phyloP scores from a whole-genome alignment of 2,797 vertebrate species.

The Sitta carolinensis region DNA sequence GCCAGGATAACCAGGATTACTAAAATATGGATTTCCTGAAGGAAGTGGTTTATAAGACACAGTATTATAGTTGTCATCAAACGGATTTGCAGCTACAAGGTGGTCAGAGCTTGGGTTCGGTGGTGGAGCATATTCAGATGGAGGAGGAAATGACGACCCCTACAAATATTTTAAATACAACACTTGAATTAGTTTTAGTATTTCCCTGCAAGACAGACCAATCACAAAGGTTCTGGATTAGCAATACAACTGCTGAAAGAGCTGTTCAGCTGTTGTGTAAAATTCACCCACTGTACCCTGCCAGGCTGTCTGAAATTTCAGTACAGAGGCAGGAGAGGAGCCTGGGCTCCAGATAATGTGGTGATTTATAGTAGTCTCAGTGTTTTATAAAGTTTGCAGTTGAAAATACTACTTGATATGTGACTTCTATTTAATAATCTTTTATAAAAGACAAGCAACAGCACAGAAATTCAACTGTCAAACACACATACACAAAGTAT shows the following conservation, averaged over 20 bases:
- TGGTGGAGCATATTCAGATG: slow-evolving; percentile 87
- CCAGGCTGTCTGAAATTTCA: slow-evolving; percentile 39
- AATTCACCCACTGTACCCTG: background rate
- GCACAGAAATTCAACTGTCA: background rate
- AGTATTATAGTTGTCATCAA: slow-evolving; percentile 84
- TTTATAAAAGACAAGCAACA: background rate
- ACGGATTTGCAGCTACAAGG: slow-evolving; percentile 86
- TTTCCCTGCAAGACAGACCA: background rate
- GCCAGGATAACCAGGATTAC: slow-evolving; percentile 75
- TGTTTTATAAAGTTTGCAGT: background rate
- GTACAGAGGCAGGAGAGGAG: background rate
- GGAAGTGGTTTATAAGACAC: slow-evolving; percentile 79
- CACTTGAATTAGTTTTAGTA: slow-evolving; percentile 33
- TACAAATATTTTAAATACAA: slow-evolving; percentile 71
- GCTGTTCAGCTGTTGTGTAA: slow-evolving; percentile 5
- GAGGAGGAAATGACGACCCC: slow-evolving; percentile 76
- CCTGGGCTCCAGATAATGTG: background rate
- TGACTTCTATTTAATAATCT: background rate
- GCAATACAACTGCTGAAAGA: background rate
- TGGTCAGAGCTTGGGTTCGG: slow-evolving; percentile 83
- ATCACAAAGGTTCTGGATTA: background rate
- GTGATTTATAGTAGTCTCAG: background rate
- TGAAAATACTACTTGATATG: background rate
- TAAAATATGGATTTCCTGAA: slow-evolving; percentile 75
- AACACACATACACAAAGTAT: background rate